Conservation (phyloP, 2,797 vertebrate genomes). For the Lepilemur ruficaudatus region DNA sequence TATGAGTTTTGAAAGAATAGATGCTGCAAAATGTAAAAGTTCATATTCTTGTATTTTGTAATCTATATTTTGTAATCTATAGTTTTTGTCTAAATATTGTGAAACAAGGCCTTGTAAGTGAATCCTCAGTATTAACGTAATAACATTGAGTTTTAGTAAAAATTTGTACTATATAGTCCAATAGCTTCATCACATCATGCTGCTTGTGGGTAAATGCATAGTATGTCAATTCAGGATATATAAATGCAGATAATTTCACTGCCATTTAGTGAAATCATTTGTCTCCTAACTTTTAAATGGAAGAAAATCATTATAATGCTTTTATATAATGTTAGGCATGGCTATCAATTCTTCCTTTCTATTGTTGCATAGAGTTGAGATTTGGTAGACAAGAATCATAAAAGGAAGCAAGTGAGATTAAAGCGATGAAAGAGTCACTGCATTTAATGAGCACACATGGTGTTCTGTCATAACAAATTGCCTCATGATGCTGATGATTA, state of each 20-base stretch:
- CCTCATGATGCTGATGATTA: constrained; percentile 75
- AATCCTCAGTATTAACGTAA: background rate
- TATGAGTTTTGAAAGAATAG: background rate
- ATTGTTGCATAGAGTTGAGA: background rate
- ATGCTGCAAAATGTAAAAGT: background rate
- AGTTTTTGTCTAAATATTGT: background rate
- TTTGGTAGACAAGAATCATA: constrained; percentile 57
- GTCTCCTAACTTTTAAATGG: background rate
- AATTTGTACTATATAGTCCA: background rate
- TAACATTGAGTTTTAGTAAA: background rate
- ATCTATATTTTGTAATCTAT: background rate
- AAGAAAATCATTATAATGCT: background rate
- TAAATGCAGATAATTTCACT: background rate
- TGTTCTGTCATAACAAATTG: constrained; percentile 82
- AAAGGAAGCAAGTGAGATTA: constrained; percentile 52
- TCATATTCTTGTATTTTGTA: background rate
- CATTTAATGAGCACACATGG: constrained; percentile 77
- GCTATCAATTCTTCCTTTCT: constrained; percentile 10
- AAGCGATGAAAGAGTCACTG: constrained; percentile 67
- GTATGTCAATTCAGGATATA: background rate
- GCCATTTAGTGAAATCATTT: background rate
- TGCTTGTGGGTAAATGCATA: background rate
- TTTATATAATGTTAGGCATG: background rate
- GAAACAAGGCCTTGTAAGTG: background rate
- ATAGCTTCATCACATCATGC: background rate